Evolutionary conservation across 2,797 vertebrate genomes (phyloP).

Genomic region (Sebastes miniatus): DNA sequence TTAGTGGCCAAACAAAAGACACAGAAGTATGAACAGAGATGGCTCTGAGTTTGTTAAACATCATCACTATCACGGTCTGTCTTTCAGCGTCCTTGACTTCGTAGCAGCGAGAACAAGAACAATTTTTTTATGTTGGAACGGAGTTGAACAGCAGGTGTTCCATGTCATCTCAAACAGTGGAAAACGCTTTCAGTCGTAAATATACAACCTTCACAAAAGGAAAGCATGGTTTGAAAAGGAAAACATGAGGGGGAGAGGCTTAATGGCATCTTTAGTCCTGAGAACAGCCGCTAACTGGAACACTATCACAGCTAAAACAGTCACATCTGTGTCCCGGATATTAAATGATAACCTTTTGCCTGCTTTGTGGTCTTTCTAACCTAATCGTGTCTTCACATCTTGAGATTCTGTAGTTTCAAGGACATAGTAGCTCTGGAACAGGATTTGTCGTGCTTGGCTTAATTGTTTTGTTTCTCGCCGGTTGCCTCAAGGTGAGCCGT

Average conservation of each 20-base stretch:
- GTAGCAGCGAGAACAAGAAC: slow-evolving; percentile 51
- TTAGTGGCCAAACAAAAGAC: slow-evolving; percentile 12
- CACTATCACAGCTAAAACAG: slow-evolving; percentile 59
- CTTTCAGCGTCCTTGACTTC: slow-evolving; percentile 56
- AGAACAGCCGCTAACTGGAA: slow-evolving; percentile 64
- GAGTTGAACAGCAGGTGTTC: slow-evolving; percentile 71
- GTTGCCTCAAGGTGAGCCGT: slow-evolving; percentile 1
- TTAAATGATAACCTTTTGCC: slow-evolving; percentile 64
- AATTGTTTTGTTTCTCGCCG: slow-evolving; percentile 8
- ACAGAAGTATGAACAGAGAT: slow-evolving; percentile 20
- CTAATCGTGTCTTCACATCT: slow-evolving; percentile 31
- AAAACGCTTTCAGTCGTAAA: slow-evolving; percentile 65
- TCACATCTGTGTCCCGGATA: slow-evolving; percentile 69
- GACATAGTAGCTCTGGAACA: slow-evolving; percentile 10
- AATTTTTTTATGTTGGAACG: slow-evolving; percentile 59
- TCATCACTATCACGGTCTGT: slow-evolving; percentile 36
- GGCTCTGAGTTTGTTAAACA: slow-evolving; percentile 39
- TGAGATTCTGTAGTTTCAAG: slow-evolving; percentile 36
- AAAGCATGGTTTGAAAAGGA: slow-evolving; percentile 63
- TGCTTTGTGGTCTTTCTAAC: slow-evolving; percentile 42
- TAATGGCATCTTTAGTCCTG: slow-evolving; percentile 55
- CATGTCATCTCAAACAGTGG: slow-evolving; percentile 66
- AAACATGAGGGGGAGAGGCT: slow-evolving; percentile 59
- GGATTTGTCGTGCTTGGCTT: slow-evolving; percentile 7
- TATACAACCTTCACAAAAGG: slow-evolving; percentile 63